Base-by-base conservation (phyloP, 2,113 vertebrate genomes). In the Acanthochromis polyacanthus region DNA sequence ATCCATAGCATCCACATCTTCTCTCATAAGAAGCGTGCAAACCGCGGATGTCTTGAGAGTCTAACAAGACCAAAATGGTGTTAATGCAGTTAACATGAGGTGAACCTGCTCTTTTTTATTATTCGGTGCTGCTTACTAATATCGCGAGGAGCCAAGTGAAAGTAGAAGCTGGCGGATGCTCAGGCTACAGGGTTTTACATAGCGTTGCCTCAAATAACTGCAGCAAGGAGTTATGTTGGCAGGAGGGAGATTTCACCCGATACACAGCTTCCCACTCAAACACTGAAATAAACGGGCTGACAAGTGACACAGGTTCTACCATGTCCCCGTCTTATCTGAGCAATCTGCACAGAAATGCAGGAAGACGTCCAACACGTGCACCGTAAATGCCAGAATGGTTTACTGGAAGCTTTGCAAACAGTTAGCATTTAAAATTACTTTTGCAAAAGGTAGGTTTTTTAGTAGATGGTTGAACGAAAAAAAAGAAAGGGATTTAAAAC, bases 101-200 rank as follows among this genome's bases (percentile, higher is more conserved):
- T 74, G 45, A 88, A 69, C 32, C 59, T 75, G 25, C 70, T 82
- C 50, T 66, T 25, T 25, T 25, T 25, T 25, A 77, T 86, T 78
- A 88, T 88, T 84, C 89, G 79, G 81, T 56, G 88, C 76, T 82
- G 74, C 83, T 88, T 86, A 48, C 66, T 79, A 71, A 85, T 81
- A 72, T 77, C 73, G 62, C 53, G 55, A 48, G 57, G 32, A 75
- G 77, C 81, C 69, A 71, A 69, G 75, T 66, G 55, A 57, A 76
- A 75, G 76, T 65, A 45, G 45, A 77, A 59, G 75, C 72, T 50
- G 78, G 78, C 81, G 81, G 75, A 81, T 85, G 76, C 71, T 84
- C 51, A 48, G 59, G 85, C 76, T 80, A 12, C 77, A 84, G 36
- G 83, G 58, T 82, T 83, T 68, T 55, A 57, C 64, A 75, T 45